Percentiles rank a stretch among this genome's conserved stretches.
Evolutionary conservation across 2,888 invertebrate species (phyloP).

Genomic region (Margaritifera margaritifera): DNA sequence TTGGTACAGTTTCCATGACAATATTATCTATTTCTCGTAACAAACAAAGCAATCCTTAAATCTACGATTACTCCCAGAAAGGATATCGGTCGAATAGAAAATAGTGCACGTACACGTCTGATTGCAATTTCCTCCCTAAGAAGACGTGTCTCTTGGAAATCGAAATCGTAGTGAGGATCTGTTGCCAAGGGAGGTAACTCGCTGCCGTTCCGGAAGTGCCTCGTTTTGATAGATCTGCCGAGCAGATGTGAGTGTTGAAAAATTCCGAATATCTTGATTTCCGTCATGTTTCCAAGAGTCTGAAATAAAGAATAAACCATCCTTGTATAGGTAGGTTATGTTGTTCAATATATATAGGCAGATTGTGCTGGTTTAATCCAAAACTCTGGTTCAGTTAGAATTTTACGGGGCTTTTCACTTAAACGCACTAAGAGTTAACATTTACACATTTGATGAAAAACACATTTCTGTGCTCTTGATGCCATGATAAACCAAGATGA

Average conservation of each 20-base stretch:
- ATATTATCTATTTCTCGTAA: too few species aligned
- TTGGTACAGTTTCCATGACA: too few species aligned
- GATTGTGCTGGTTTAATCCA: too few species aligned
- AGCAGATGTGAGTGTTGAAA: slow-evolving; percentile 54
- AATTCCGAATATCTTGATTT: slow-evolving; percentile 41
- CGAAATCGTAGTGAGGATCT: slow-evolving; percentile 47
- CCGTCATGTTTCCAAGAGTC: slow-evolving; percentile 17
- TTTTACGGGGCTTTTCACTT: too few species aligned
- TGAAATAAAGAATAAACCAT: not conserved
- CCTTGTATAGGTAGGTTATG: too few species aligned
- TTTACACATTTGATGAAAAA: too few species aligned
- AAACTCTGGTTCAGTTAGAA: too few species aligned
- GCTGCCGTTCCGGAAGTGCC: slow-evolving; percentile 35
- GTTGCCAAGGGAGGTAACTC: slow-evolving; percentile 31
- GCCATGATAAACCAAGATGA: too few species aligned
- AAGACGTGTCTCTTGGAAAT: slow-evolving; percentile 34
- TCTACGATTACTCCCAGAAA: not conserved
- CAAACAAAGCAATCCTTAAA: too few species aligned
- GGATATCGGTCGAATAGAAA: not conserved
- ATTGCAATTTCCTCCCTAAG: slow-evolving; percentile 13
- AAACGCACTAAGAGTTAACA: too few species aligned
- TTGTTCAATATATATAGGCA: too few species aligned
- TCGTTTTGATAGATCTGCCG: slow-evolving; percentile 42
- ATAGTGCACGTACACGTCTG: slow-evolving; percentile 3
- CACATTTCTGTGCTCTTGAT: too few species aligned